phyloP scores from a whole-genome alignment of 2,888 invertebrate genomes.

The Pyralis farinalis region DNA sequence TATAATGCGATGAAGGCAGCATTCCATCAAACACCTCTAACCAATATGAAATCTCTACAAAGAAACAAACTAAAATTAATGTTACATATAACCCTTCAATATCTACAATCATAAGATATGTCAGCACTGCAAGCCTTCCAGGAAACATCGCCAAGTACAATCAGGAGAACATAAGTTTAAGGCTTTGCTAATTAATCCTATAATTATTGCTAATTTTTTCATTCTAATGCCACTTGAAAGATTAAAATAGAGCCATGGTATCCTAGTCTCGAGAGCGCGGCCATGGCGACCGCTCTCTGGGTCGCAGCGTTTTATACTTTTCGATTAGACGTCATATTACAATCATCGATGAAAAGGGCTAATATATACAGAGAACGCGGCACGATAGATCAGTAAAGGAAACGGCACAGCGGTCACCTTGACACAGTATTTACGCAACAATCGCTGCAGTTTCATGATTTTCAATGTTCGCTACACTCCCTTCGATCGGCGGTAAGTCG shows the following conservation, averaged over 20 bases:
- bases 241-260: conserved; percentile 10
- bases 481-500: background rate
- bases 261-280: conserved; percentile 11
- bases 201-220: conserved; percentile 62
- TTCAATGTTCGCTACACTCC: conserved; percentile 11
- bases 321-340: conserved; percentile 28
- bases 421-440: conserved; percentile 35
- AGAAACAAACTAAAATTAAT: conserved; percentile 74
- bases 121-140: conserved; percentile 53
- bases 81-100: conserved; percentile 55
- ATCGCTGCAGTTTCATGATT: conserved; percentile 15
- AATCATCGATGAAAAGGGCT: conserved; percentile 32
- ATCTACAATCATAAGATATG: conserved; percentile 71
- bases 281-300: conserved; percentile 10
- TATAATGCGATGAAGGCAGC: conserved; percentile 39
- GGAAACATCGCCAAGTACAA: conserved; percentile 31
- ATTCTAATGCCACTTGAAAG: conserved; percentile 46
- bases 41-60: conserved; percentile 71
- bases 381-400: conserved; percentile 30
- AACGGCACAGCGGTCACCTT: conserved; percentile 35
- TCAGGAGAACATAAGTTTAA: conserved; percentile 41
- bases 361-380: conserved; percentile 46
- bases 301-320: conserved; percentile 15
- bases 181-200: conserved; percentile 62
- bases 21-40: conserved; percentile 61